Evolutionary conservation across 2,113 vertebrate genomes (phyloP), one percentile per base, ranked within the genome.

Genomic region (Dasyornis broadbenti): DNA sequence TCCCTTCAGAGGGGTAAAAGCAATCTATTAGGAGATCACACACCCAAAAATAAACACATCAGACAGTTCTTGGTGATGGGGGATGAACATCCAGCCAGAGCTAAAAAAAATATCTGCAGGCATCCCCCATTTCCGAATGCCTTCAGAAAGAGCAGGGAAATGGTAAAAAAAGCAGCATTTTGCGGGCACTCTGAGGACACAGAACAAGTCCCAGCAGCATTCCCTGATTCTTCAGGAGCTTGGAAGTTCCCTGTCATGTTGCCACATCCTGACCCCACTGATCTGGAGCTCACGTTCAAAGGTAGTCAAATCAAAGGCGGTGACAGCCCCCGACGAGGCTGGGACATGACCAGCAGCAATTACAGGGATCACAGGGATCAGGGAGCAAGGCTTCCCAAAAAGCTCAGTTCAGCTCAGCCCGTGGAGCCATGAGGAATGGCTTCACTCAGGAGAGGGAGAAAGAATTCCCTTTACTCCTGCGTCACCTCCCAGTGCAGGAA

Each of bases 71-170:
- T 73, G 54, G 71, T 69, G 64, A 72, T 69, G 79, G 63, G 35
- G 42, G 13, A 66, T 24, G 68, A 92, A 45, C 66, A 39, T 4
- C 3, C 23, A 91, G 60, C 16, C 54, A 77, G 54, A 82, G 64
- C 54, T 66, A 73, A 72, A 83, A 81, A 71, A 87, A 86, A 82
- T 57, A 63, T 66, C 95, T 93, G 33, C 71, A 81, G 89, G 94
- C 89, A 81, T 90, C 76, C 77, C 73, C 80, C 16, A 3, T 42
- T 83, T 89, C 79, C 8, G 2, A 73, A 33, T 11, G 63, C 64
- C 82, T 89, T 45, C 15, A 54, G 86, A 80, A 59, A 63, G 79
- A 92, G 54, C 45, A 59, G 5, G 47, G 9, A 85, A 88, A 68
- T 1, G 12, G 61, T 26, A 31, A 77, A 31, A 84, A 69, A 73